These are phyloP conservation scores for Sitobion miscanthi DNA, from an alignment of 1,140 invertebrate genomes.

Conservation along the genomic window DNA sequence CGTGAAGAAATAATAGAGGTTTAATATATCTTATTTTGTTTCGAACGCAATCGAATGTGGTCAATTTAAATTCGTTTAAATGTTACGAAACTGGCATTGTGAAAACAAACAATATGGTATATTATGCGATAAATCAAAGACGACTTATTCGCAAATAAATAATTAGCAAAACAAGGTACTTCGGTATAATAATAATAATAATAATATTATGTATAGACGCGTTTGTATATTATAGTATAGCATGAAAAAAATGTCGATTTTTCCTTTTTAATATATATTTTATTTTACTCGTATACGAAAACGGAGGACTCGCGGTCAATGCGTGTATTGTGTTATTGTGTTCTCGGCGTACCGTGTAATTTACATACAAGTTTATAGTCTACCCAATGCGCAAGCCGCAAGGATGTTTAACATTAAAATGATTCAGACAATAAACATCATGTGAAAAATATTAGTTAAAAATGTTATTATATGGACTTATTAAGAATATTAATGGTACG, in stretches of 20 bases:
- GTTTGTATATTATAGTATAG: not conserved
- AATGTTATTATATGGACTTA: not conserved
- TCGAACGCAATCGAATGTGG: not conserved
- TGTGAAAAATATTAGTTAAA: slow-evolving; percentile 18
- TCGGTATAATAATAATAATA: not conserved
- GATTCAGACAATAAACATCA: not conserved
- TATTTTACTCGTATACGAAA: not conserved
- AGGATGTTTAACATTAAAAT: not conserved
- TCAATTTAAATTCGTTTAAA: slow-evolving; percentile 23
- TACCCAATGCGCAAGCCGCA: not conserved
- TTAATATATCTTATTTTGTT: slow-evolving; percentile 3
- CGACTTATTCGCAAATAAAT: not conserved
- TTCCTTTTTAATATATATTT: not conserved
- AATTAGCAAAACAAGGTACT: not conserved
- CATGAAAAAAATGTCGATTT: slow-evolving; percentile 30
- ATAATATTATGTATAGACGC: not conserved
- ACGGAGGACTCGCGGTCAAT: not conserved
- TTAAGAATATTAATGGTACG: slow-evolving; percentile 26
- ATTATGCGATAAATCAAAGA: not conserved
- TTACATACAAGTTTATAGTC: slow-evolving; percentile 40
- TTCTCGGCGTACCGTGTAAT: not conserved
- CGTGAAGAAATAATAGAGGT: not conserved
- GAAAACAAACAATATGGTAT: not conserved
- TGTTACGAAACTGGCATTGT: slow-evolving; percentile 31
- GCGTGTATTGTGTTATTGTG: slow-evolving; percentile 26